phyloP scores from a whole-genome alignment of 2,797 vertebrate genomes.

The Cossypha polioptera region DNA sequence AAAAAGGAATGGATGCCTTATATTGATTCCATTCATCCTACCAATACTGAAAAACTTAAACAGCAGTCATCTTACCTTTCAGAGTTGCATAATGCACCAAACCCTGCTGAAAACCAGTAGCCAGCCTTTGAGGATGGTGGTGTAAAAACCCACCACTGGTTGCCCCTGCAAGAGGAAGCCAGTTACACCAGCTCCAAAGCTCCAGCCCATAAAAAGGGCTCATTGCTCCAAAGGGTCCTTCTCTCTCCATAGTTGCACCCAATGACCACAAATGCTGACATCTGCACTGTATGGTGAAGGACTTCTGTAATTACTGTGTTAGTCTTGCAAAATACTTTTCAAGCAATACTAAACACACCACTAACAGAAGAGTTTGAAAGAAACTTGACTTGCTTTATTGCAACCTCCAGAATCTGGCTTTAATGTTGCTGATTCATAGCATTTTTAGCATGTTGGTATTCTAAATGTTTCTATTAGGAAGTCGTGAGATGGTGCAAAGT shows the following conservation, averaged over 20 bases:
- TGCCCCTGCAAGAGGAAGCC: neutral
- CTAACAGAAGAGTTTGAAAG: neutral
- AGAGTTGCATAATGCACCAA: neutral
- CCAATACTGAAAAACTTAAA: neutral
- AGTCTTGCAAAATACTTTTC: neutral
- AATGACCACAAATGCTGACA: neutral
- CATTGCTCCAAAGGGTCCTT: neutral
- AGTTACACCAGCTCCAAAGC: neutral
- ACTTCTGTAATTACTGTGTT: neutral
- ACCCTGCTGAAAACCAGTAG: neutral
- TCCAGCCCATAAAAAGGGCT: neutral
- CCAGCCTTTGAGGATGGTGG: neutral
- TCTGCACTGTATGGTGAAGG: neutral
- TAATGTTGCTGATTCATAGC: neutral
- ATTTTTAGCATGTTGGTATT: neutral
- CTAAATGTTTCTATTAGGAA: neutral
- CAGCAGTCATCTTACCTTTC: neutral
- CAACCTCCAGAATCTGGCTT: neutral
- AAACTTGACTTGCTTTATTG: neutral
- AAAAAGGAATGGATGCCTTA: neutral
- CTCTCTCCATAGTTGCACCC: neutral
- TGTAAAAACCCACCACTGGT: neutral
- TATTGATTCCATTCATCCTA: neutral
- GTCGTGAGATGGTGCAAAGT: neutral
- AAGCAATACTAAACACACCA: neutral